Conservation (phyloP, 2,888 invertebrate genomes). For the Timandra comae region DNA sequence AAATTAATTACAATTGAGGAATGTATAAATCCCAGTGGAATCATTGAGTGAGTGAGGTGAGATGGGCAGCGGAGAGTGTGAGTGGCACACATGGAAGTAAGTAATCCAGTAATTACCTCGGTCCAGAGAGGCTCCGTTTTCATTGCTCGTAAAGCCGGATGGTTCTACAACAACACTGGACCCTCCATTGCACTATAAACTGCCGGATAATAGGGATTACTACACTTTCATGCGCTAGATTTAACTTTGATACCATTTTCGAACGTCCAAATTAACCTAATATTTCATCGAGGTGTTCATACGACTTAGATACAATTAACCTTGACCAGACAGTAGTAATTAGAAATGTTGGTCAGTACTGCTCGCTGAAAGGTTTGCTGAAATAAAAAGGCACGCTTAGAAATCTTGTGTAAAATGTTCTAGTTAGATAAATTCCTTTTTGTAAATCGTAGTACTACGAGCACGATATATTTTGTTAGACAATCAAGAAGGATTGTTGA, state of each 20-base stretch:
- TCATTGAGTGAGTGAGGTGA: neutral
- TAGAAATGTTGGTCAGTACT: no score
- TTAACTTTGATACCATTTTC: conserved; percentile 44
- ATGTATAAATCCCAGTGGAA: no score
- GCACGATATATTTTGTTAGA: no score
- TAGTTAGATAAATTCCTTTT: no score
- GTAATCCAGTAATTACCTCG: conserved; percentile 67
- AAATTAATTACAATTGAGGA: no score
- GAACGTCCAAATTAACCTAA: conserved; percentile 26
- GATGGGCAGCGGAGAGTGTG: conserved; percentile 11
- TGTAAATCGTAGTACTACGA: no score
- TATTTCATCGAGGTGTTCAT: conserved; percentile 4
- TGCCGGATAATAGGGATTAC: conserved; percentile 68
- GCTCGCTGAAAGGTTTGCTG: no score
- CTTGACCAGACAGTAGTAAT: no score
- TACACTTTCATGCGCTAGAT: conserved; percentile 51
- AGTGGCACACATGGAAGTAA: conserved; percentile 50
- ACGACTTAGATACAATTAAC: no score
- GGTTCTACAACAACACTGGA: conserved; percentile 54
- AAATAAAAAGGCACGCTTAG: no score
- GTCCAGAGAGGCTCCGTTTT: conserved; percentile 57
- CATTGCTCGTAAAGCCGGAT: conserved; percentile 68
- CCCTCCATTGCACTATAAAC: conserved; percentile 63
- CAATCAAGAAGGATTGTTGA: no score
- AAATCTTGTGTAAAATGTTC: no score